Base-by-base conservation (phyloP, 1,140 invertebrate species). In the Danaus melanippus region DNA sequence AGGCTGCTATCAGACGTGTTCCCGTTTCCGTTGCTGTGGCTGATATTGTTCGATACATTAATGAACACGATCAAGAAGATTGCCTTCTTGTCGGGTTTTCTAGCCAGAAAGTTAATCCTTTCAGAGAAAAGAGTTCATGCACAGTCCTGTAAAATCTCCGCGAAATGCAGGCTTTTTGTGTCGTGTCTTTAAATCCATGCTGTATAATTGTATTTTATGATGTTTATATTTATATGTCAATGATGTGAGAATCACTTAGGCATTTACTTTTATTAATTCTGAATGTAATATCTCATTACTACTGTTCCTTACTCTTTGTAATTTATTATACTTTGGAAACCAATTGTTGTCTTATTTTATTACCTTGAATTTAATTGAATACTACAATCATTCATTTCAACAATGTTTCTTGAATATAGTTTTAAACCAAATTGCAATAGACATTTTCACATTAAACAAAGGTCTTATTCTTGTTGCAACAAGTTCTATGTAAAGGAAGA, bases 31-130 rank as follows among this genome's bases (percentile, higher is more conserved):
- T 95, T 76, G 96, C 96, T 39, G 93, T 98, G 53, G 92, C 96
- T 63, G 97, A 98, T 70, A 96, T 99, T 61, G 94, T 97, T 84
- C 95, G 96, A 79, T 98, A 93, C 72, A 96, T 98, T 56, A 91
- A 93, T 40, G 95, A 98, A 75, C 96, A 98, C 72, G 92, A 97
- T 79, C 94, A 96, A 69, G 96, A 98, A 76, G 97, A 99, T 88
- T 97, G 94, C 74, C 91, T 98, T n/a, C 90, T 98, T 54, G 93
- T 97, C 71, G 97, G 97, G 4, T 98, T 99, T 86, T 94, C 95
- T 53, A 96, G 94, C 59, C 97, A 98, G 80, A 97, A 97, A 84
- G 95, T 97, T 8, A 99, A 99, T 89, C 97, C 97, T 39, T 99
- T 98, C 91, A 92, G 97, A 71, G 97, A 99, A 87, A 98, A 98